Percentiles rank a stretch among this genome's conserved stretches.
These are phyloP conservation scores for Seira musarum DNA, from an alignment of 2,888 invertebrate species.

Conservation along the genomic window DNA sequence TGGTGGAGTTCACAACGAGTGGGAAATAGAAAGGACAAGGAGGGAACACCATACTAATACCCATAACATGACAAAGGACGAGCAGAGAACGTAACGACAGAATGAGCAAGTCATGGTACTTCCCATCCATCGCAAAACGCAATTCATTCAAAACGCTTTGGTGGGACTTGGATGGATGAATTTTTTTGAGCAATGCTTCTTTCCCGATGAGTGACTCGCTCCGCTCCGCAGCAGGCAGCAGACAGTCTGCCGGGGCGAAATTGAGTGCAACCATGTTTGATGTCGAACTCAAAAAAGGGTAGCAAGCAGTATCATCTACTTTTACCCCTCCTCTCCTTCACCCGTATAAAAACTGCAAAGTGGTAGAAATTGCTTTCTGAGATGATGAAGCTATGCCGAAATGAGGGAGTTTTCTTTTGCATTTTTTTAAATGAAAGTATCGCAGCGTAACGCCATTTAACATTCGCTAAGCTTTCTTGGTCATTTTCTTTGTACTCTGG, in stretches of 20 bases:
- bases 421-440: background rate
- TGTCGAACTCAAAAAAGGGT: background rate
- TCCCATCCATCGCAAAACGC: slow-evolving; percentile 11
- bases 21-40: too few species aligned
- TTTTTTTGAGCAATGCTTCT: background rate
- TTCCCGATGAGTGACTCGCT: background rate
- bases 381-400: too few species aligned
- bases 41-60: too few species aligned
- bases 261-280: slow-evolving; percentile 1
- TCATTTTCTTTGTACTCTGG: background rate
- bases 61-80: background rate
- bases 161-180: background rate
- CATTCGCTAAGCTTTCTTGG: background rate
- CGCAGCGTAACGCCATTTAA: background rate
- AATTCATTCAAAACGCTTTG: background rate
- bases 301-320: background rate
- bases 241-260: background rate
- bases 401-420: background rate
- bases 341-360: background rate
- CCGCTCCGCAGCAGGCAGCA: background rate
- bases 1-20: too few species aligned
- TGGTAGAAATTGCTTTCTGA: background rate
- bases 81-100: background rate
- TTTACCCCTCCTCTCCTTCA: too few species aligned
- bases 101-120: slow-evolving; percentile 20